A percentile compares a stretch with the other conserved stretches of the same genome.
Conservation (phyloP, 1,140 invertebrate genomes). For the Drosophila chauvacae region DNA sequence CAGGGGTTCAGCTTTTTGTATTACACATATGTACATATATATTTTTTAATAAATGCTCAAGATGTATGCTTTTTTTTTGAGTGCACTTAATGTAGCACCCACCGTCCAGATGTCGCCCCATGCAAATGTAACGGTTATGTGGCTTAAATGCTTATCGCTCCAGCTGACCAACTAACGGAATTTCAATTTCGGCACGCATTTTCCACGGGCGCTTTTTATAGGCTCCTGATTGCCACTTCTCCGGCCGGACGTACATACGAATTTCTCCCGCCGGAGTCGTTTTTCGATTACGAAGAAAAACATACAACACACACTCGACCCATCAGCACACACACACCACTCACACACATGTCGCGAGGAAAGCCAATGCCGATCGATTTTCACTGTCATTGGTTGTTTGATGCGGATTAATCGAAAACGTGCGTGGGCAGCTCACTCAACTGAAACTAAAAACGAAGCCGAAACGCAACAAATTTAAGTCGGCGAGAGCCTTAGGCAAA, state of each 20-base stretch:
- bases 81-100: slow-evolving; percentile 8
- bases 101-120: slow-evolving; percentile 36
- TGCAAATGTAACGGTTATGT: slow-evolving; percentile 43
- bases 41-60: no score
- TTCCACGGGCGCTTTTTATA: slow-evolving; percentile 48
- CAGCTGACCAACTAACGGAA: slow-evolving; percentile 47
- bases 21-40: not conserved
- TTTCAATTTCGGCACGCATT: slow-evolving; percentile 58
- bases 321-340: slow-evolving; percentile 5
- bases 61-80: not conserved
- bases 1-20: not conserved
- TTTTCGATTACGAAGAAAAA: slow-evolving; percentile 51
- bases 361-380: slow-evolving; percentile 75
- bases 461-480: slow-evolving; percentile 32
- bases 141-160: slow-evolving; percentile 36
- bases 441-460: slow-evolving; percentile 44
- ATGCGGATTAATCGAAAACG: slow-evolving; percentile 74
- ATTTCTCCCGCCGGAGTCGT: slow-evolving; percentile 29
- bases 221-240: slow-evolving; percentile 40
- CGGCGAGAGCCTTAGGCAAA: slow-evolving; percentile 27
- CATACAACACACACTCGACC: slow-evolving; percentile 19
- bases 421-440: slow-evolving; percentile 52
- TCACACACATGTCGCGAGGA: slow-evolving; percentile 7
- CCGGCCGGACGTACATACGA: not conserved
- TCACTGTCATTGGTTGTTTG: slow-evolving; percentile 61